A percentile compares a stretch with the other conserved stretches of the same genome.
Evolutionary conservation across 2,113 vertebrate genomes (phyloP).

Genomic region (Xiphorhynchus elegans): DNA sequence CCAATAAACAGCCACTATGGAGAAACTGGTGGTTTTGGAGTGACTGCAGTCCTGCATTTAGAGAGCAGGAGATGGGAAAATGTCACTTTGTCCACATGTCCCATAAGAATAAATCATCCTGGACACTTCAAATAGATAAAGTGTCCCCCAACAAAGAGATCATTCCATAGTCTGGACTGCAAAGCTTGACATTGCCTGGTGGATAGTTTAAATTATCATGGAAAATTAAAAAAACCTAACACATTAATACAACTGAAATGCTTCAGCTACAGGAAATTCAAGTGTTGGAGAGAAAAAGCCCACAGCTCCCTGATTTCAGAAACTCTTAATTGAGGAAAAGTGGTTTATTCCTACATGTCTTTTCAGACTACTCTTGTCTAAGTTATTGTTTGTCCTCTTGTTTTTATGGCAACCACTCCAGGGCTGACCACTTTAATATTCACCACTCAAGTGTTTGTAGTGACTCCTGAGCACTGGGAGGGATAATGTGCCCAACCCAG

Average conservation of each 20-base stretch:
- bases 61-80: neutral
- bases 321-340: neutral
- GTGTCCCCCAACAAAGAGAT: neutral
- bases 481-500: fast-evolving
- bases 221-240: neutral
- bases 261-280: neutral
- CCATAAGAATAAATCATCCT: neutral
- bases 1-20: neutral
- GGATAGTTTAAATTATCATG: neutral
- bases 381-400: neutral
- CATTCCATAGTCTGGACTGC: neutral
- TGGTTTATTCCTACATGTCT: neutral
- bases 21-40: neutral
- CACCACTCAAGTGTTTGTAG: neutral
- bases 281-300: neutral
- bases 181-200: neutral
- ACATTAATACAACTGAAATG: neutral
- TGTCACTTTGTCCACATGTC: neutral
- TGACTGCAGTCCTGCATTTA: neutral
- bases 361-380: neutral
- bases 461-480: neutral
- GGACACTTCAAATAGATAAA: neutral
- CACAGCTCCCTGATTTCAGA: neutral
- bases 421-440: neutral
- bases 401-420: neutral